Conservation (phyloP, 1,140 invertebrate species). For the Belonocnema kinseyi region DNA sequence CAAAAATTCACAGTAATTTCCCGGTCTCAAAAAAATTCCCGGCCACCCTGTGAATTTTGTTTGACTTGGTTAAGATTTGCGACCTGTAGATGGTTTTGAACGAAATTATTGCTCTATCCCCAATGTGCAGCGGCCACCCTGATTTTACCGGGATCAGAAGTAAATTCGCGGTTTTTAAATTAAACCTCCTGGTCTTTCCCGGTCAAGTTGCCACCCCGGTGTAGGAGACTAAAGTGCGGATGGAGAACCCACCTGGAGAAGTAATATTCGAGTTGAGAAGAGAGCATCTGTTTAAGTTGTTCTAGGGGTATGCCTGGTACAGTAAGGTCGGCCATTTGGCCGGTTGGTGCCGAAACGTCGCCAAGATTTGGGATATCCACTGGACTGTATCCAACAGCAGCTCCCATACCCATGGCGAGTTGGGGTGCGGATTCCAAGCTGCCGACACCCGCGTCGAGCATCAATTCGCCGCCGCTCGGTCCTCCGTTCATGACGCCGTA, state of each 20-base stretch:
- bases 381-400: slow-evolving; percentile 69
- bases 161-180: too few relatives aligned
- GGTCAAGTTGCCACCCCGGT: too few relatives aligned
- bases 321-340: slow-evolving; percentile 68
- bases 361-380: slow-evolving; percentile 66
- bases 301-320: slow-evolving; percentile 78
- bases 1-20: too few relatives aligned
- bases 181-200: too few relatives aligned
- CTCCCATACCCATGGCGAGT: slow-evolving; percentile 71
- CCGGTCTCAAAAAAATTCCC: too few relatives aligned
- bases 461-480: slow-evolving; percentile 69
- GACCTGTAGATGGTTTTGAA: too few relatives aligned
- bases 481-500: slow-evolving; percentile 74
- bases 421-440: slow-evolving; percentile 67
- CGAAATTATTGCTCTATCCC: too few relatives aligned
- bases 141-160: too few relatives aligned
- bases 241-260: slow-evolving; percentile 83
- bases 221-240: too few relatives aligned
- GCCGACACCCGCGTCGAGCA: slow-evolving; percentile 69
- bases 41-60: too few relatives aligned
- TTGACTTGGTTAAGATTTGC: too few relatives aligned
- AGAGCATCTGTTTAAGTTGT: slow-evolving; percentile 87
- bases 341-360: slow-evolving; percentile 65
- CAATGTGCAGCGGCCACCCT: too few relatives aligned
- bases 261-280: slow-evolving; percentile 91